Evolutionary conservation across 2,888 invertebrate genomes (phyloP).

Genomic region (Asteroscopus sphinx): DNA sequence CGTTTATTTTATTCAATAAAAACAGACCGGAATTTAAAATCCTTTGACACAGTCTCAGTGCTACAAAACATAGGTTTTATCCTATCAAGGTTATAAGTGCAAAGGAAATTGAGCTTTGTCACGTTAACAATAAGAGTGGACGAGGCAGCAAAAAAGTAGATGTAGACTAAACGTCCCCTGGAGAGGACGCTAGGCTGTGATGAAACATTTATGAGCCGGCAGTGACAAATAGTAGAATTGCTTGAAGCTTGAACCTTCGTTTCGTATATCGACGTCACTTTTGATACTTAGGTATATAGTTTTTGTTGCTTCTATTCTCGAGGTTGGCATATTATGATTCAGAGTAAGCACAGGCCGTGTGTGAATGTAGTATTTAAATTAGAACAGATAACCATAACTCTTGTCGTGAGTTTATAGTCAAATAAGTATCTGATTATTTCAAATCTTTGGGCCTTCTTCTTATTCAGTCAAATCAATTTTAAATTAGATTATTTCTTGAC

Average conservation of each 20-base stretch:
- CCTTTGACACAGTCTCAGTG: slow-evolving; percentile 26
- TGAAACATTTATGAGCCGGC: slow-evolving; percentile 61
- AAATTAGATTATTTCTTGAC: too few species aligned
- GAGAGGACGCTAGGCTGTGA: slow-evolving; percentile 49
- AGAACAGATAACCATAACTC: too few species aligned
- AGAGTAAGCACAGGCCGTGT: too few species aligned
- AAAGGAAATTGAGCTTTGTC: slow-evolving; percentile 41
- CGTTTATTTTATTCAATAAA: slow-evolving; percentile 31
- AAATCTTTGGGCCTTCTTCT: too few species aligned
- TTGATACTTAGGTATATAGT: too few species aligned
- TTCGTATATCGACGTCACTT: slow-evolving; percentile 32
- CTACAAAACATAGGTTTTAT: slow-evolving; percentile 19
- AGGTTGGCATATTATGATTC: too few species aligned
- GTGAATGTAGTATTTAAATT: too few species aligned
- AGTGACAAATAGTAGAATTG: slow-evolving; percentile 57
- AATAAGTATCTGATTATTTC: too few species aligned
- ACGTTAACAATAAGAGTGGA: slow-evolving; percentile 34
- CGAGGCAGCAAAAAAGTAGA: slow-evolving; percentile 30
- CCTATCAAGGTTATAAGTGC: slow-evolving; percentile 10
- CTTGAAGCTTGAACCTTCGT: slow-evolving; percentile 45
- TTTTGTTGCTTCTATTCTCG: too few species aligned
- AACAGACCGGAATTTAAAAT: slow-evolving; percentile 28
- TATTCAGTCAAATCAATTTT: too few species aligned
- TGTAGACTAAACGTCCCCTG: slow-evolving; percentile 48
- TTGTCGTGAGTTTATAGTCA: too few species aligned